Conservation (phyloP, 1,140 invertebrate genomes). For the Argopecten irradians region DNA sequence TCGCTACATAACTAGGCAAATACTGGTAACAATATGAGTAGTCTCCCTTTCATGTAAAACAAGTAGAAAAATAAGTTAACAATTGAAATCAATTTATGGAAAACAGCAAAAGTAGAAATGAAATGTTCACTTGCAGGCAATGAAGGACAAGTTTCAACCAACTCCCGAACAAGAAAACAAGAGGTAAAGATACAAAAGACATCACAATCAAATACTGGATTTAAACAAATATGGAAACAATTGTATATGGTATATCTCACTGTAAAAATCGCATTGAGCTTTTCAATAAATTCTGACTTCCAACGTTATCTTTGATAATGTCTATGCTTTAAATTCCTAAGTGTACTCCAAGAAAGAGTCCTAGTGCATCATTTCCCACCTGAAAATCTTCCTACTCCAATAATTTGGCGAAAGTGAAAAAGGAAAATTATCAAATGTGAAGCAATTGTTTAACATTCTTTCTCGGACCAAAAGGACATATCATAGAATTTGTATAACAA, state of each 20-base stretch:
- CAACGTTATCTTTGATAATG: neutral
- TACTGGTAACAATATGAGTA: neutral
- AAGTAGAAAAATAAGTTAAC: constrained; percentile 1
- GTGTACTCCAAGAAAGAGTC: neutral
- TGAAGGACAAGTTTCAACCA: neutral
- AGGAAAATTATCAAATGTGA: neutral
- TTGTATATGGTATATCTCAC: neutral
- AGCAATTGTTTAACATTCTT: too few species aligned
- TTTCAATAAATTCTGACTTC: neutral
- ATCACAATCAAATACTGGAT: neutral
- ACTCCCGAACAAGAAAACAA: neutral
- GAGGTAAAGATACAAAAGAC: neutral
- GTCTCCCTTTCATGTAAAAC: neutral
- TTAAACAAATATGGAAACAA: neutral
- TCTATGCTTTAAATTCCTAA: neutral
- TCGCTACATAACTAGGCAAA: neutral
- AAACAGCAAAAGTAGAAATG: neutral
- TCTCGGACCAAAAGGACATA: too few species aligned
- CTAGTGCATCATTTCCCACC: neutral
- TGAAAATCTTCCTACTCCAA: neutral
- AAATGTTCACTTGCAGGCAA: neutral
- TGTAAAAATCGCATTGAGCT: neutral
- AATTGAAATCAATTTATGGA: neutral
- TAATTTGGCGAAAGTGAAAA: neutral
- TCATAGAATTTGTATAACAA: too few species aligned